phyloP scores from a whole-genome alignment of 1,140 invertebrate genomes.

The Penaeus indicus region DNA sequence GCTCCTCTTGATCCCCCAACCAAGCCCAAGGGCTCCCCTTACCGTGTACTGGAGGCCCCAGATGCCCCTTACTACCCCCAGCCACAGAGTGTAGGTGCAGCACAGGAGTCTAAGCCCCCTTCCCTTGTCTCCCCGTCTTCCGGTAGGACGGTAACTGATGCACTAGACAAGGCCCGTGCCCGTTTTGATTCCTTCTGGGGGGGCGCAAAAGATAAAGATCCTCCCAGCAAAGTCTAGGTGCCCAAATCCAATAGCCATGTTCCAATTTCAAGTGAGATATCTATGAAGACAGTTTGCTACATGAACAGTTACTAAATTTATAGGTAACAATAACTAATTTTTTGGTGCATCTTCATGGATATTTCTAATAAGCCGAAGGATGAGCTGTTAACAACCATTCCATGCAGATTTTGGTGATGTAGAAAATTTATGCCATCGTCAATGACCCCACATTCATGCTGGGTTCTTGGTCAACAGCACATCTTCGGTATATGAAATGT shows the following conservation, averaged over 20 bases:
- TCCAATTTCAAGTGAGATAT: conserved; percentile 60
- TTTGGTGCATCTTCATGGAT: conserved; percentile 54
- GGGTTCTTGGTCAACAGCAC: conserved; percentile 51
- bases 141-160: conserved; percentile 79
- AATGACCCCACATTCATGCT: conserved; percentile 35
- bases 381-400: conserved; percentile 57
- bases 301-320: conserved; percentile 10
- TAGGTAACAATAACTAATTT: conserved; percentile 25
- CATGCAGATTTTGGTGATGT: conserved; percentile 46
- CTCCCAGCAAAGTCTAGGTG: conserved; percentile 66
- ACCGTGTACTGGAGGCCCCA: conserved; percentile 67
- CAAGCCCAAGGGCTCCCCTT: conserved; percentile 68
- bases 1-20: conserved; percentile 69
- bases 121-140: conserved; percentile 71
- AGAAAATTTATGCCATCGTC: conserved; percentile 46
- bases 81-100: conserved; percentile 63
- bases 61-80: conserved; percentile 64
- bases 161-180: conserved; percentile 84
- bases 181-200: conserved; percentile 91
- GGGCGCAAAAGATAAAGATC: conserved; percentile 66
- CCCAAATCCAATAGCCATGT: conserved; percentile 62
- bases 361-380: conserved; percentile 36
- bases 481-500: conserved; percentile 45
- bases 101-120: conserved; percentile 62
- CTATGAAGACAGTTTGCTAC: conserved; percentile 47